Conservation (phyloP, 2,797 vertebrate species). For the Falco columbarius region DNA sequence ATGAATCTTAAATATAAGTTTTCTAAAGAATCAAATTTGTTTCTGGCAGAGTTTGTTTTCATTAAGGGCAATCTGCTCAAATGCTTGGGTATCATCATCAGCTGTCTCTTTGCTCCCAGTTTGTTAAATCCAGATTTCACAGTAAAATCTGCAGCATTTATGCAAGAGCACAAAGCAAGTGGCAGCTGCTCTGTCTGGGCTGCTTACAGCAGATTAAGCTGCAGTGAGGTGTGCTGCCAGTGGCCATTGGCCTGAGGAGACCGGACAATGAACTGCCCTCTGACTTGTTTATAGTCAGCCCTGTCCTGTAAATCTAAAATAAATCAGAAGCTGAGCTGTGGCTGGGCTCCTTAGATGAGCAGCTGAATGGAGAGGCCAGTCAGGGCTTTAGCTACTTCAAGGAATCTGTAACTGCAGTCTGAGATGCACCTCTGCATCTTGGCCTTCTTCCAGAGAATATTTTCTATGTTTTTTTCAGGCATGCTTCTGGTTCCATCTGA, state of each 20-base stretch:
- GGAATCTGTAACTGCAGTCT: neutral
- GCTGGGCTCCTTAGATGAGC: neutral
- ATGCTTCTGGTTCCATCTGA: neutral
- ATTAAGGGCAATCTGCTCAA: neutral
- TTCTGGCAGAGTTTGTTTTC: neutral
- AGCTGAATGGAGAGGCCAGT: neutral
- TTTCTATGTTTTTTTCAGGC: neutral
- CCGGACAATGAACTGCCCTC: rapidly evolving
- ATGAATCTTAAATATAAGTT: neutral
- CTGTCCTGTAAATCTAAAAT: neutral
- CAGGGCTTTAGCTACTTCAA: neutral
- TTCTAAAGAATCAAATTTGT: neutral
- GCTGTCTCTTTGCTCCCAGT: neutral
- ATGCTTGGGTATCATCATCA: neutral
- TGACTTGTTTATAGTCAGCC: neutral
- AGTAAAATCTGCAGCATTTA: neutral
- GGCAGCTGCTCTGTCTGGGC: constrained; percentile 9
- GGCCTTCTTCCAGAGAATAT: neutral
- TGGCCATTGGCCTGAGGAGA: neutral
- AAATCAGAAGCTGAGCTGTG: neutral
- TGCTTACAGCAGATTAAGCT: neutral
- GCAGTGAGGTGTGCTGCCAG: neutral
- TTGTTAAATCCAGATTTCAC: neutral
- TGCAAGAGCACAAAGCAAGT: neutral
- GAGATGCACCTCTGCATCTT: neutral